Evolutionary conservation across 23 tunicate species (phyloP).

Genomic region (Aplidium turbinatum): DNA sequence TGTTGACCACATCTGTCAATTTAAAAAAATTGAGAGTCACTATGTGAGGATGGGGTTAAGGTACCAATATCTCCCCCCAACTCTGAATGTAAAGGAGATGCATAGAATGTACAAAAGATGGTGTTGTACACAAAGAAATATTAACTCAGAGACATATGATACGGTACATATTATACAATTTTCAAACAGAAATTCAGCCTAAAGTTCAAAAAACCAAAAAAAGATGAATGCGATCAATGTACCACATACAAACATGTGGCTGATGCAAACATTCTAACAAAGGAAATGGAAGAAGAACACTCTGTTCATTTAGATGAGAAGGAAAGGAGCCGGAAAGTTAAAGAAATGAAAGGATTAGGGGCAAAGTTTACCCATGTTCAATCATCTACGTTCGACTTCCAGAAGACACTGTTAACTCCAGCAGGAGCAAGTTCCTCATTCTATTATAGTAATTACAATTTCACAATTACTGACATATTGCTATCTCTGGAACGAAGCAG

Average conservation of each 20-base stretch:
- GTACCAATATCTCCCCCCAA: too few relatives aligned
- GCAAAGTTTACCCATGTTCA: background rate
- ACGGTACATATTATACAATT: too few relatives aligned
- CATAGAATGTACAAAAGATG: too few relatives aligned
- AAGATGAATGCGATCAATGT: background rate
- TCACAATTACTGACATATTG: conserved; percentile 13
- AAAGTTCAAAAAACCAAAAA: too few relatives aligned
- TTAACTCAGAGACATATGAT: too few relatives aligned
- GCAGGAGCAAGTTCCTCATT: conserved; percentile 4
- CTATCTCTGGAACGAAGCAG: conserved; percentile 27
- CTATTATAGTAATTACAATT: conserved; percentile 4
- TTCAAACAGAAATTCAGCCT: too few relatives aligned
- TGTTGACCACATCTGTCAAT: too few relatives aligned
- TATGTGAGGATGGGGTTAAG: too few relatives aligned
- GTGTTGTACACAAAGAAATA: too few relatives aligned
- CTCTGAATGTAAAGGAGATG: too few relatives aligned
- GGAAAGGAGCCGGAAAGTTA: background rate
- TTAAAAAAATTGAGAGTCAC: too few relatives aligned
- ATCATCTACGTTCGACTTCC: conserved; percentile 12
- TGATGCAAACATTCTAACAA: background rate
- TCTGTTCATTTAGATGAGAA: background rate
- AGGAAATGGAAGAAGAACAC: background rate
- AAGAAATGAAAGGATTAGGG: background rate
- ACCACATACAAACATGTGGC: background rate
- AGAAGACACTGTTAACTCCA: background rate